phyloP scores from a whole-genome alignment of 2,888 invertebrate species.

The Mimachlamys varia region DNA sequence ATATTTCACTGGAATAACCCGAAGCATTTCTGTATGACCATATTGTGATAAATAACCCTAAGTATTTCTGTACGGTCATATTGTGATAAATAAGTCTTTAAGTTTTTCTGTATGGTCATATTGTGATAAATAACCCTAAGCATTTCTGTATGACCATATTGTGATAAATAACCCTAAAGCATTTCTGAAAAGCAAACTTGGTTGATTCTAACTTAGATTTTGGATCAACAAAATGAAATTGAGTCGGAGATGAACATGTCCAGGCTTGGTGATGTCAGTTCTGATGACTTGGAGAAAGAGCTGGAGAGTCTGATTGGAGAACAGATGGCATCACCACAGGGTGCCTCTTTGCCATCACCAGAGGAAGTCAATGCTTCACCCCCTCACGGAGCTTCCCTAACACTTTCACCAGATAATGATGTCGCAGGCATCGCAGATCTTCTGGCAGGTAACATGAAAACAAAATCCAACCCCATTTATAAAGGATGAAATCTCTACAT shows the following conservation, averaged over 20 bases:
- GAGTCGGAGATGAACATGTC: constrained; percentile 49
- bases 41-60: too few relatives aligned
- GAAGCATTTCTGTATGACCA: too few relatives aligned
- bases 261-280: constrained; percentile 54
- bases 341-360: not conserved
- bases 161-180: too few relatives aligned
- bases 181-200: too few relatives aligned
- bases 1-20: too few relatives aligned
- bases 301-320: constrained; percentile 55
- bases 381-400: not conserved
- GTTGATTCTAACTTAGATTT: constrained; percentile 47
- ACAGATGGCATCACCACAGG: not conserved
- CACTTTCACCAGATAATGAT: not conserved
- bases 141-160: too few relatives aligned
- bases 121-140: too few relatives aligned
- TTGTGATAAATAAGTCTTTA: too few relatives aligned
- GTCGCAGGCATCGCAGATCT: constrained; percentile 37
- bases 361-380: not conserved
- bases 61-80: too few relatives aligned
- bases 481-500: too few relatives aligned
- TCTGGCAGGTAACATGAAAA: constrained; percentile 17
- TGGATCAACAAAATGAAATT: constrained; percentile 56
- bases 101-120: too few relatives aligned
- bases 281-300: constrained; percentile 60
- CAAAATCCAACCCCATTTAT: not conserved